Evolutionary conservation across 2,888 invertebrate species (phyloP), one percentile per base, ranked within the genome.

Genomic region (Xylophagus ater): DNA sequence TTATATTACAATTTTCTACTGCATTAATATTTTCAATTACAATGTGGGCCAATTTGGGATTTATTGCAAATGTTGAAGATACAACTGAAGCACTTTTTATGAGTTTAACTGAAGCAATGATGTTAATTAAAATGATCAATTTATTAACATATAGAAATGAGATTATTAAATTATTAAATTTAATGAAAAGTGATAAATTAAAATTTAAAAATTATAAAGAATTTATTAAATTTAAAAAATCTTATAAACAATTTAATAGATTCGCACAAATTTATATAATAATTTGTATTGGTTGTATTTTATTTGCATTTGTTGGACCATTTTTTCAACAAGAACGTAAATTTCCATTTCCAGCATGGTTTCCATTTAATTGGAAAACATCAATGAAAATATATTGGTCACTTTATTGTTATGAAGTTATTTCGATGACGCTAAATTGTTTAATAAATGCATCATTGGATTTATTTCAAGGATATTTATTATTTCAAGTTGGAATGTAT

Each of bases 341-440:
- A 5, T 29, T 60, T 31, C 57, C 59, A 2, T 57, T 52, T 23
- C 45, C 48, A 10, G 53, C 49, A 20, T 60, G 58, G 44, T 51
- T 58, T 36, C 60, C 57, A 6, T 60, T 62, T 26, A 56, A 59
- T 14, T 56, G 56, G 52, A 13, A 19, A 15, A 19, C 14, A 10
- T 49, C 42, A 9, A 36, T 43, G 0, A 31, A 43, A 2, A 38
- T 46, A 1, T 55, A 51, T 30, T 49, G 50, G 42, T 49, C 50
- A 20, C 56, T 53, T 21, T 59, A 50, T 41, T n/a, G 31, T 30
- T 60, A 54, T 39, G 51, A 55, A 39, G 47, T 52, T 4, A 1
- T 51, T 3, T 50, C 51, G 7, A 50, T 55, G 51, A 41, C 40
- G 0, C 20, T 57, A 3, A 53, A 48, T 18, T 55, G 46, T 4